A percentile compares a stretch with the other conserved stretches of the same genome.
Conservation (phyloP, 2,113 vertebrate genomes). For the Tor tambroides region DNA sequence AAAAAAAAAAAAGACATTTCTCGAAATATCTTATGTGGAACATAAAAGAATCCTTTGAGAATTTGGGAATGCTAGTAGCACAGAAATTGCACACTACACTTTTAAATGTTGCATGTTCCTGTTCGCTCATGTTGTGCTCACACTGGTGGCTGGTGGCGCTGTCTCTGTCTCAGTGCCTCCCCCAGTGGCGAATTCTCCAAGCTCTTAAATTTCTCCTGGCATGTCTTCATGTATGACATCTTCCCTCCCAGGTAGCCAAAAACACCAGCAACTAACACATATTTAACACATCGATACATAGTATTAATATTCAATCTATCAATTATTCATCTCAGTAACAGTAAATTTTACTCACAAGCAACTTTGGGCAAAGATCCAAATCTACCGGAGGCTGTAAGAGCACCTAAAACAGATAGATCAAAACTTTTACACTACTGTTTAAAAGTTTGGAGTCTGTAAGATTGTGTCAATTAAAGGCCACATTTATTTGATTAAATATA, state of each 20-base stretch:
- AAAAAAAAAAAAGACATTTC: no score
- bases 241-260: slow-evolving; percentile 90
- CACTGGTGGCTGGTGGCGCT: slow-evolving; percentile 64
- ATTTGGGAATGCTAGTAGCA: neutral
- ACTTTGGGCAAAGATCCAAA: slow-evolving; percentile 88
- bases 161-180: slow-evolving; percentile 81
- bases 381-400: slow-evolving; percentile 77
- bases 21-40: neutral
- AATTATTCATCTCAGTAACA: neutral
- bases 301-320: neutral
- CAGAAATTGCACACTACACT: no score
- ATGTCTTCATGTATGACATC: slow-evolving; percentile 87
- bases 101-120: neutral
- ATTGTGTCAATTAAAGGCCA: neutral
- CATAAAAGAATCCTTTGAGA: neutral
- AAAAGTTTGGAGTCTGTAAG: neutral
- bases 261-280: slow-evolving; percentile 82
- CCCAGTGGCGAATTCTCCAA: slow-evolving; percentile 89
- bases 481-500: neutral
- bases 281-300: slow-evolving; percentile 12
- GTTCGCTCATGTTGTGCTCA: slow-evolving; percentile 61
- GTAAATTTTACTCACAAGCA: slow-evolving; percentile 82
- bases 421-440: neutral
- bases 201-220: slow-evolving; percentile 88
- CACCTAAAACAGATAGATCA: slow-evolving; percentile 70